Evolutionary conservation across 1,140 invertebrate species (phyloP).

Genomic region (Choristoneura fumiferana): DNA sequence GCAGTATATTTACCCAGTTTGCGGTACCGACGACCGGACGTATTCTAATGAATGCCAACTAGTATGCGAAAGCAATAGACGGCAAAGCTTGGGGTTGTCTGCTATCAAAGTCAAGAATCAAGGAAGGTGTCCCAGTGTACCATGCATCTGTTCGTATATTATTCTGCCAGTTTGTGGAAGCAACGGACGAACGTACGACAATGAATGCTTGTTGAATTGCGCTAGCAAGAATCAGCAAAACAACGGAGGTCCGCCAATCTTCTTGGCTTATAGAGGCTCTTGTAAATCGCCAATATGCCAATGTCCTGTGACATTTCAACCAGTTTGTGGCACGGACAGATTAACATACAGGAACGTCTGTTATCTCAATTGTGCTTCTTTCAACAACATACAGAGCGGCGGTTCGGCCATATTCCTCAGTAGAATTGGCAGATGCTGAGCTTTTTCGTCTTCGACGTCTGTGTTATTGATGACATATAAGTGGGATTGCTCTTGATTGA

Average conservation of each 20-base stretch:
- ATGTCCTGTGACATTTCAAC: conserved; percentile 23
- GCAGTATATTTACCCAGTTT: conserved; percentile 80
- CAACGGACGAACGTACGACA: background rate
- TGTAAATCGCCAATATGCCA: background rate
- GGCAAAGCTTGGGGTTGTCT: background rate
- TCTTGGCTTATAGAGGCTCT: too few species aligned
- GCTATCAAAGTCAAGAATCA: background rate
- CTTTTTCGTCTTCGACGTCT: background rate
- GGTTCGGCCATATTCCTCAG: conserved; percentile 7
- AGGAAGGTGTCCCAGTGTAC: background rate
- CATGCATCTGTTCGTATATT: conserved; percentile 25
- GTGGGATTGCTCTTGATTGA: too few species aligned
- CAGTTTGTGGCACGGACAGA: conserved; percentile 38
- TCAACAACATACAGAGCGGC: background rate
- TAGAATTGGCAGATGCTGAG: background rate
- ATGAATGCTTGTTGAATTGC: background rate
- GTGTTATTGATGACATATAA: too few species aligned
- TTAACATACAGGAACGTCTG: conserved; percentile 40
- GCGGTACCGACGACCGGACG: conserved; percentile 40
- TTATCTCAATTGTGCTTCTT: conserved; percentile 29
- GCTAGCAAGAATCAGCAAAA: background rate
- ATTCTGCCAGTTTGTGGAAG: background rate
- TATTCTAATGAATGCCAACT: conserved; percentile 47
- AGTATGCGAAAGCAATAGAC: conserved; percentile 28
- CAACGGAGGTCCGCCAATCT: background rate